Percentiles rank a stretch among this genome's conserved stretches.
Conservation (phyloP, 2,113 vertebrate species). For the Neodontobutis hainanensis region DNA sequence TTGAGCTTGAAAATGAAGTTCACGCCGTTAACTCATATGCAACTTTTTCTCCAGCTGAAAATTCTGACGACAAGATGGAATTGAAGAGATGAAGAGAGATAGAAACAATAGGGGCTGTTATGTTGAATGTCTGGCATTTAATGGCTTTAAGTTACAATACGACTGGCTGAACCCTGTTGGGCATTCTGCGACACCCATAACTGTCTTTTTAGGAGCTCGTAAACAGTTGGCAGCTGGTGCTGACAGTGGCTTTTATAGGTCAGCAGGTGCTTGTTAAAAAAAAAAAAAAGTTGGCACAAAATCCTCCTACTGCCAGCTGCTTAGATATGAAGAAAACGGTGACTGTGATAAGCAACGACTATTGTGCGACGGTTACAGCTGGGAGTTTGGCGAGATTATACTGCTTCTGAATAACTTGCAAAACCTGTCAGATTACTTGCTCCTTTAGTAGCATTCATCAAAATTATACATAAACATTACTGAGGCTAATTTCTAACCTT, state of each 20-base stretch:
- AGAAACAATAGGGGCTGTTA: slow-evolving; percentile 14
- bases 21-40: slow-evolving; percentile 12
- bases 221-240: slow-evolving; percentile 58
- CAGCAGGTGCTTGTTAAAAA: slow-evolving; percentile 66
- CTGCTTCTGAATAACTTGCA: not conserved
- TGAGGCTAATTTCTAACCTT: too few relatives aligned
- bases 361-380: not conserved
- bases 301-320: slow-evolving; percentile 59
- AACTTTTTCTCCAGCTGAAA: slow-evolving; percentile 6
- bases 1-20: slow-evolving; percentile 71
- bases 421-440: not conserved
- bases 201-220: slow-evolving; percentile 51
- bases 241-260: slow-evolving; percentile 56
- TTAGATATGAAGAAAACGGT: slow-evolving; percentile 26
- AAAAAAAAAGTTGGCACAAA: slow-evolving; percentile 46
- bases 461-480: too few relatives aligned
- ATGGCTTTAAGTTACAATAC: slow-evolving; percentile 42
- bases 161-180: slow-evolving; percentile 39
- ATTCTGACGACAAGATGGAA: slow-evolving; percentile 20
- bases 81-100: slow-evolving; percentile 41
- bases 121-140: slow-evolving; percentile 36
- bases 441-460: not conserved
- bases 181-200: slow-evolving; percentile 46
- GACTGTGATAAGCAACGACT: slow-evolving; percentile 7
- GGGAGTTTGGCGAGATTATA: not conserved